These are phyloP conservation scores for Symphodus melops DNA, from an alignment of 2,113 vertebrate genomes.

Conservation along the genomic window DNA sequence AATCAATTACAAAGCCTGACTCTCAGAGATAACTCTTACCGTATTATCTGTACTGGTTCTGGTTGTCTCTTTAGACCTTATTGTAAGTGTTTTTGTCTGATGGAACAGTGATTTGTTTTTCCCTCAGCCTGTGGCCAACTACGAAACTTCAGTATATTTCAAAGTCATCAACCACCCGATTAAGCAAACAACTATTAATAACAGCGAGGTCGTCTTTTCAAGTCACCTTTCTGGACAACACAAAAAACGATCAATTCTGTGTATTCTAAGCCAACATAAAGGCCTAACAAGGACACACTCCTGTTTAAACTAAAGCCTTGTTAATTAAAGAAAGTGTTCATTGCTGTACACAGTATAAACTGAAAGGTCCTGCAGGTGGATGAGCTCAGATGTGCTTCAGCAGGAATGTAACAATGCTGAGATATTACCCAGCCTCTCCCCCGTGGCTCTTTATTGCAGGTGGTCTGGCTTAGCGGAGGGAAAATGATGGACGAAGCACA, in stretches of 20 bases:
- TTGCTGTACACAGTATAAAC: constrained; percentile 21
- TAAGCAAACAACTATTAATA: background rate
- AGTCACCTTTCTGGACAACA: background rate
- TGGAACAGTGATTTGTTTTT: no score
- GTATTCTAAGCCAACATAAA: background rate
- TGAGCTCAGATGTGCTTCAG: constrained; percentile 59
- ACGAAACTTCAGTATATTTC: no score
- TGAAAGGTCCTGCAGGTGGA: constrained; percentile 52
- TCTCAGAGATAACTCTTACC: no score
- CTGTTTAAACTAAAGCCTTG: constrained; percentile 10
- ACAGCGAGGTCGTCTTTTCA: background rate
- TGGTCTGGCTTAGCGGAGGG: constrained; percentile 27
- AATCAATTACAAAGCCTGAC: no score
- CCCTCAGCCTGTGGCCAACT: no score
- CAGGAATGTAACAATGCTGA: constrained; percentile 37
- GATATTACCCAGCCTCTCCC: constrained; percentile 34
- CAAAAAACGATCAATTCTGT: background rate
- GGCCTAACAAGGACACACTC: background rate
- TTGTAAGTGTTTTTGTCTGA: no score
- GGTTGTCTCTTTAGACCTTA: no score
- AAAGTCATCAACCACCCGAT: no score
- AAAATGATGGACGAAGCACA: constrained; percentile 38
- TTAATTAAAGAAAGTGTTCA: constrained; percentile 31
- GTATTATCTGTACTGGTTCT: no score
- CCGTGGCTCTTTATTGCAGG: constrained; percentile 28